phyloP scores from a whole-genome alignment of 2,113 vertebrate species.

The Corvus cornix region DNA sequence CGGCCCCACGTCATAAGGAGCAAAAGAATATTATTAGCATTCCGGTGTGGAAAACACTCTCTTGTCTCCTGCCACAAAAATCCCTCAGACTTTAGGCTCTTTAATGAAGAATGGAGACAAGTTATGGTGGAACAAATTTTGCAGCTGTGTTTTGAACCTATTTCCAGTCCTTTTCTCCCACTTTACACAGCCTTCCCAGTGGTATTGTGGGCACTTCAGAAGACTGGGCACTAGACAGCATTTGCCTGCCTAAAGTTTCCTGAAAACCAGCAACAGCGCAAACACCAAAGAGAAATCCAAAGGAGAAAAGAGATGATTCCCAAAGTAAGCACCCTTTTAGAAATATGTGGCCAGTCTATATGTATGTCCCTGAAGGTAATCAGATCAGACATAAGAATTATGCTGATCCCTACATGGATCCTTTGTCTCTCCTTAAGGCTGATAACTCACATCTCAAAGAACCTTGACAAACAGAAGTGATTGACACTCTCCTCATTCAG shows the following conservation, averaged over 20 bases:
- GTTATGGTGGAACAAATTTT: background rate
- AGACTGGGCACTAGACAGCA: background rate
- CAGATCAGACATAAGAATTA: background rate
- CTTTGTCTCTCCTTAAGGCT: conserved; percentile 15
- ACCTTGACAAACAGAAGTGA: conserved; percentile 23
- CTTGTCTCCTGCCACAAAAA: background rate
- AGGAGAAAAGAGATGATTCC: background rate
- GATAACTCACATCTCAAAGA: background rate
- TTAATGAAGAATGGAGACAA: background rate
- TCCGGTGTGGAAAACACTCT: background rate
- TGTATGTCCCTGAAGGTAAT: background rate
- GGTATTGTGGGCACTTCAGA: background rate
- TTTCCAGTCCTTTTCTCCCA: background rate
- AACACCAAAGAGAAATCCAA: background rate
- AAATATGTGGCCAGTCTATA: background rate
- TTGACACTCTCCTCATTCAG: conserved; percentile 2
- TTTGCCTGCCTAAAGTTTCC: background rate
- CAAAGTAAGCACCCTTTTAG: background rate
- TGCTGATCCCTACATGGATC: background rate
- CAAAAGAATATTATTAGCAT: background rate
- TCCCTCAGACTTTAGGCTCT: background rate
- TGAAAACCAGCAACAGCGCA: background rate
- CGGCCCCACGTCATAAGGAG: background rate
- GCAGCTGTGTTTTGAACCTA: background rate
- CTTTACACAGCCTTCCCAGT: background rate